Percentiles rank a stretch among this genome's conserved stretches.
These are phyloP conservation scores for Bradypodion pumilum DNA, from an alignment of 2,797 vertebrate species.

Conservation along the genomic window DNA sequence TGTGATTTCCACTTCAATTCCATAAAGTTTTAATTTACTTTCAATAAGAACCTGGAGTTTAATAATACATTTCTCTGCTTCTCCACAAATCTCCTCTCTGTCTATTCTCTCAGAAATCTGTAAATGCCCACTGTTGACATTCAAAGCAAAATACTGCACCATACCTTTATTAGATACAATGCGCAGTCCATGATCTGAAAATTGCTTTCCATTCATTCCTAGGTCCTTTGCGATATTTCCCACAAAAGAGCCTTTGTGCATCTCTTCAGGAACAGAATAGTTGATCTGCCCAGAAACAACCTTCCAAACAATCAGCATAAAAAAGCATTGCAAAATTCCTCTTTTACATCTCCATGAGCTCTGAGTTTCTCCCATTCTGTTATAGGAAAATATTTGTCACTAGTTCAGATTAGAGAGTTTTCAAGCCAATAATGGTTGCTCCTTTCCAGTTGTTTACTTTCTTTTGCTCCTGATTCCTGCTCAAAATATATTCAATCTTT, in stretches of 20 bases:
- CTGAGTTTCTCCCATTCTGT: conserved; percentile 7
- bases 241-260: conserved; percentile 35
- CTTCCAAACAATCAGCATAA: not conserved
- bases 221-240: conserved; percentile 28
- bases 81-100: conserved; percentile 26
- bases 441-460: not conserved
- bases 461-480: not conserved
- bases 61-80: conserved; percentile 16
- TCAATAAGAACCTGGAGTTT: conserved; percentile 26
- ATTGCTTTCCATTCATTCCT: conserved; percentile 19
- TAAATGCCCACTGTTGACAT: conserved; percentile 70
- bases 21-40: conserved; percentile 30
- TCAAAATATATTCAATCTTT: not conserved
- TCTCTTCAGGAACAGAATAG: conserved; percentile 30
- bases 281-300: conserved; percentile 1
- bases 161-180: conserved; percentile 19
- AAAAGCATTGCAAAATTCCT: not conserved
- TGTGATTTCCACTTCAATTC: conserved; percentile 30
- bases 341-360: not conserved
- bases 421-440: not conserved
- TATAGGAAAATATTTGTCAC: not conserved
- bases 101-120: conserved; percentile 39
- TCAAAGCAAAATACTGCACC: conserved; percentile 71
- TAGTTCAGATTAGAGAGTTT: not conserved
- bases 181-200: conserved; percentile 27